Evolutionary conservation across 64 coral and sea anemone species (phyloP).

Genomic region (Orbicella faveolata): DNA sequence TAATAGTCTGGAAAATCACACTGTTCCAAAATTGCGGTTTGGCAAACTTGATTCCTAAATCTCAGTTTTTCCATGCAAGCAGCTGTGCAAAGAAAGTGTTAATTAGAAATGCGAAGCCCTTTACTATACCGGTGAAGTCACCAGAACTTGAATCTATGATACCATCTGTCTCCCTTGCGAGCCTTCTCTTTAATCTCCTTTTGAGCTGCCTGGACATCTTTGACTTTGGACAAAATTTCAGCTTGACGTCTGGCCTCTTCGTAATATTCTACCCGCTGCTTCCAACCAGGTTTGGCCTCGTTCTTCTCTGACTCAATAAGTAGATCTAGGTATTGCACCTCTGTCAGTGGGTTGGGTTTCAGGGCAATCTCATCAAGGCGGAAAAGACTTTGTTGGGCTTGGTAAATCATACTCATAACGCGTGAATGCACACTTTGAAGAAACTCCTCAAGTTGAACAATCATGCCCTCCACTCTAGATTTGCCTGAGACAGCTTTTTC

Average conservation of each 20-base stretch:
- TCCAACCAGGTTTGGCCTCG: constrained; percentile 23
- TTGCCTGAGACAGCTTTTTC: constrained; percentile 27
- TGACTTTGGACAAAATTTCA: constrained; percentile 7
- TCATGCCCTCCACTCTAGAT: neutral
- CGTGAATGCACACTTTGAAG: neutral
- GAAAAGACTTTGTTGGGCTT: neutral
- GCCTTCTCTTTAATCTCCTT: neutral
- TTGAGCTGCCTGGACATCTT: neutral
- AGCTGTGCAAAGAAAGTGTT: neutral
- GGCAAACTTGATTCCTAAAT: too few relatives aligned
- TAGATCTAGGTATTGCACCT: constrained; percentile 13
- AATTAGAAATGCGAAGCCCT: fast-evolving
- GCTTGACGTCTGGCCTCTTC: constrained; percentile 42
- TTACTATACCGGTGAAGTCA: neutral
- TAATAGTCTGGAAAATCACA: too few relatives aligned
- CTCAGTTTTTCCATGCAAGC: neutral
- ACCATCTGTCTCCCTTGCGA: neutral
- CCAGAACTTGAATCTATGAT: constrained; percentile 6
- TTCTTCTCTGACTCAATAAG: constrained; percentile 33
- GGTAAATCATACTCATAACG: constrained; percentile 9
- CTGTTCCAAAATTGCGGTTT: too few relatives aligned
- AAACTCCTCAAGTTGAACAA: neutral
- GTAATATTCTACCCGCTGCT: neutral
- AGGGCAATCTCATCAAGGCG: constrained; percentile 43
- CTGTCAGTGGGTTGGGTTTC: constrained; percentile 39